These are phyloP conservation scores for Nycticryphes semicollaris DNA, from an alignment of 2,113 vertebrate genomes.

Conservation along the genomic window DNA sequence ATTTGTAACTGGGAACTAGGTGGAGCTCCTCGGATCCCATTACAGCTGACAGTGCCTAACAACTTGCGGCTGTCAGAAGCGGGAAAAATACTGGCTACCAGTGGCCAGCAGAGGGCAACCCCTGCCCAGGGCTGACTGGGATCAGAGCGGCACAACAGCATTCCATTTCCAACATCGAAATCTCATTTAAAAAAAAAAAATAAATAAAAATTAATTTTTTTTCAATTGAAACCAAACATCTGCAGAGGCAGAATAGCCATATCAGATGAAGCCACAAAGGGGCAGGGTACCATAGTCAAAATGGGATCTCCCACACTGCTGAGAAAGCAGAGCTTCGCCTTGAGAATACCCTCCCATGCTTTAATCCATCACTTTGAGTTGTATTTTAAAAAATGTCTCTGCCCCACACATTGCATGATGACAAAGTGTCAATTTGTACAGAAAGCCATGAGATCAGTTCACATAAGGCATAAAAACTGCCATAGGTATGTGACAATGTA, in stretches of 20 bases:
- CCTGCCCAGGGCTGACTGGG: not conserved
- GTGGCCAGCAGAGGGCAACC: constrained; percentile 58
- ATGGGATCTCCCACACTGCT: not conserved
- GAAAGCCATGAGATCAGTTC: not conserved
- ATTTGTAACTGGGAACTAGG: not conserved
- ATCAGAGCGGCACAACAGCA: not conserved
- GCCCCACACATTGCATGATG: not conserved
- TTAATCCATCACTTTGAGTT: not conserved
- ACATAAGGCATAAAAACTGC: not conserved
- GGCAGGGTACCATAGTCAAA: not conserved
- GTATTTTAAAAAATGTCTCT: not conserved
- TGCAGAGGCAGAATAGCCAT: not conserved
- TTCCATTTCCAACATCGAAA: not conserved
- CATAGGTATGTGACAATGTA: not conserved
- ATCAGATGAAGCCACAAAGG: not conserved
- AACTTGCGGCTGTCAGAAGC: not conserved
- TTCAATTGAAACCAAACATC: not conserved
- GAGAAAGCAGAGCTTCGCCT: not conserved
- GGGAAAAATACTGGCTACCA: not conserved
- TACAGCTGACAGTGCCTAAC: not conserved
- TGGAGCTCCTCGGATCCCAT: not conserved
- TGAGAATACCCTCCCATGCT: not conserved
- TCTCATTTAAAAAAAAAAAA: not conserved
- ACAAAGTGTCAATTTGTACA: not conserved
- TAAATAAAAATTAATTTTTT: not conserved